Base-by-base conservation (phyloP, 2,888 invertebrate genomes). In the Cosmia trapezina region DNA sequence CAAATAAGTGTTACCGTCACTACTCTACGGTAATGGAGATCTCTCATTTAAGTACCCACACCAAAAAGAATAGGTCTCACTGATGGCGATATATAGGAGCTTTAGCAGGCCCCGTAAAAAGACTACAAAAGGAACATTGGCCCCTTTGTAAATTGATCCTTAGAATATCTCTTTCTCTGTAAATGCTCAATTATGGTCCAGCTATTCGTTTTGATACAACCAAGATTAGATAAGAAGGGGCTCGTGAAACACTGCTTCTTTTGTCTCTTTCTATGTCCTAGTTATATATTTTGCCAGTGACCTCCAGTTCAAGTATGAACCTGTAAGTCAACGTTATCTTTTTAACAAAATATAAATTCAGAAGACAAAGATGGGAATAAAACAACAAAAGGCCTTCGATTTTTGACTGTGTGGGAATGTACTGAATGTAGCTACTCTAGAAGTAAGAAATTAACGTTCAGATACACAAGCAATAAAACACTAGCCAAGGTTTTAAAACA, bases 21-120 rank as follows among this genome's bases (percentile, higher is more conserved):
- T 86, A 77, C 80, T 73, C 47, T 4, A 37, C 73, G 33, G 73
- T 84, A 85, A 85, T 86, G 82, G 84, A 81, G 73, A 78, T 80
- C 76, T 79, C 71, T 70, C 76, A 76, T 79, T 78, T 72, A 74
- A 76, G 82, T 60, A 79, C 73, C 12, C 63, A 70, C 70, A 67
- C 17, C 47, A n/a, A 45, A 65, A 68, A 61, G 7, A 47, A 4
- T 19, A 51, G 67, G 77, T 69, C 56, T n/a, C 14, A 75, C 19
- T 73, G 67, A 54, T 5, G 59, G 80, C 80, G 79, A 70, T n/a
- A n/a, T n/a, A n/a, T 63, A 57, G 9, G n/a, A 53, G 53, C 51
- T 57, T 37, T 6, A 28, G 9, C 37, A 57, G 14, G 5, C 11
- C 7, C 9, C 6, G 5, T n/a, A 12, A 8, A 53, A 57, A 45